A percentile compares a stretch with the other conserved stretches of the same genome.
phyloP scores from a whole-genome alignment of 2,797 vertebrate genomes.

The Chelmon rostratus region DNA sequence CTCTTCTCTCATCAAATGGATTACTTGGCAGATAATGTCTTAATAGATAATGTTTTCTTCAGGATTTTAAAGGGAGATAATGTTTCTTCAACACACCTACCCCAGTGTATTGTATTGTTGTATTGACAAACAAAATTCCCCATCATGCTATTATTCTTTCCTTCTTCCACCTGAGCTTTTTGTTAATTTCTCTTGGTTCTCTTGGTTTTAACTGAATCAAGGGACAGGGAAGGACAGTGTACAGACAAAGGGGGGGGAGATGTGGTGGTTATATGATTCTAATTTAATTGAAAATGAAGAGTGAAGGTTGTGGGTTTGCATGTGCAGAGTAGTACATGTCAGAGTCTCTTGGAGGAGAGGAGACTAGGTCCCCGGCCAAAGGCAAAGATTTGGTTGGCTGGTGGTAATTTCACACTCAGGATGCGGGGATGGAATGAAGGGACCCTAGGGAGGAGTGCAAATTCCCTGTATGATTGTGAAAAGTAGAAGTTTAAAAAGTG shows the following conservation, averaged over 20 bases:
- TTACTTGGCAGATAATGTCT: conserved; percentile 10
- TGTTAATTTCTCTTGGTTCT: conserved; percentile 2
- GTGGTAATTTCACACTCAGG: conserved; percentile 52
- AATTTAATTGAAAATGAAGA: conserved; percentile 23
- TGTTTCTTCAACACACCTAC: conserved; percentile 12
- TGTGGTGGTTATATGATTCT: neutral
- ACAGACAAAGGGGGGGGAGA: neutral
- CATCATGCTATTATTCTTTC: neutral
- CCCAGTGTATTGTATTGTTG: conserved; percentile 6
- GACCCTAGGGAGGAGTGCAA: conserved; percentile 19
- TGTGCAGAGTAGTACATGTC: conserved; percentile 2
- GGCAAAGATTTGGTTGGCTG: conserved; percentile 43
- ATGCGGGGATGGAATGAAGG: conserved; percentile 33
- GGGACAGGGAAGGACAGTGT: neutral
- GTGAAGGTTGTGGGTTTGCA: neutral
- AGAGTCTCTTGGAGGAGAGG: neutral
- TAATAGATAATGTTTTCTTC: conserved; percentile 11
- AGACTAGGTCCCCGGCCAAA: neutral
- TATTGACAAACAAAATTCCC: conserved; percentile 4
- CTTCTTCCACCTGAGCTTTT: neutral
- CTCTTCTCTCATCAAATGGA: neutral
- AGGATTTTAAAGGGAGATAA: conserved; percentile 18
- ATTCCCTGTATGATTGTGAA: conserved; percentile 18
- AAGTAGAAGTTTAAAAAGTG: conserved; percentile 33
- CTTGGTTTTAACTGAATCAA: neutral